Evolutionary conservation across 2,113 vertebrate genomes (phyloP).

Genomic region (Poeciliopsis retropinna): DNA sequence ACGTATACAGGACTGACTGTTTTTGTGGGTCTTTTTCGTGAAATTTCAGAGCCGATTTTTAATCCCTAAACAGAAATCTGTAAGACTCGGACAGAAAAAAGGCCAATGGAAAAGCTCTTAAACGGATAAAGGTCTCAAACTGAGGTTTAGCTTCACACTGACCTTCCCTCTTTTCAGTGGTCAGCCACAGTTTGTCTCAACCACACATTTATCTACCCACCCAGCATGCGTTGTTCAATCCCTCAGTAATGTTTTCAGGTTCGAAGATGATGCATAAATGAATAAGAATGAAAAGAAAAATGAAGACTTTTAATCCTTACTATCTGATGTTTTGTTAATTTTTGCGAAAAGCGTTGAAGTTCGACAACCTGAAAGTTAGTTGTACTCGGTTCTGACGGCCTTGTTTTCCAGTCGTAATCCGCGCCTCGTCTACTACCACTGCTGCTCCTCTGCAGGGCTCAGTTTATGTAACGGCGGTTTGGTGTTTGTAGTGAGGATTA

Average conservation of each 20-base stretch:
- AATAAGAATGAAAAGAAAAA: background rate
- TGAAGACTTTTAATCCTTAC: background rate
- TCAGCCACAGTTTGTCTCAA: background rate
- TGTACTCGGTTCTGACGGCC: background rate
- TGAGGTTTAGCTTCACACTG: constrained; percentile 61
- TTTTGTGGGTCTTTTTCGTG: constrained; percentile 28
- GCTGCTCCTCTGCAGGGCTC: constrained; percentile 37
- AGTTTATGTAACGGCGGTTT: constrained; percentile 56
- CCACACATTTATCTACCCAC: background rate
- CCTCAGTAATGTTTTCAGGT: background rate
- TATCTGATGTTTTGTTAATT: background rate
- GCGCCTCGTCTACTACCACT: constrained; percentile 12
- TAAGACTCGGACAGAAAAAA: constrained; percentile 53
- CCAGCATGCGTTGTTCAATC: background rate
- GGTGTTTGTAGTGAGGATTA: constrained; percentile 65
- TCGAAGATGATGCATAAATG: background rate
- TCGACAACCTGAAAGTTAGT: background rate
- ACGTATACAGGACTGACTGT: background rate
- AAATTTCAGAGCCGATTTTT: constrained; percentile 54
- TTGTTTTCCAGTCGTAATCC: constrained; percentile 13
- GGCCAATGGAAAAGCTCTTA: constrained; percentile 67
- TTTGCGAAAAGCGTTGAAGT: background rate
- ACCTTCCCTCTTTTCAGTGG: constrained; percentile 30
- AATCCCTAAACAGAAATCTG: constrained; percentile 61
- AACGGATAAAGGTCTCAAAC: constrained; percentile 67